These are phyloP conservation scores for Melanophora roralis DNA, from an alignment of 2,888 invertebrate genomes.

Conservation along the genomic window DNA sequence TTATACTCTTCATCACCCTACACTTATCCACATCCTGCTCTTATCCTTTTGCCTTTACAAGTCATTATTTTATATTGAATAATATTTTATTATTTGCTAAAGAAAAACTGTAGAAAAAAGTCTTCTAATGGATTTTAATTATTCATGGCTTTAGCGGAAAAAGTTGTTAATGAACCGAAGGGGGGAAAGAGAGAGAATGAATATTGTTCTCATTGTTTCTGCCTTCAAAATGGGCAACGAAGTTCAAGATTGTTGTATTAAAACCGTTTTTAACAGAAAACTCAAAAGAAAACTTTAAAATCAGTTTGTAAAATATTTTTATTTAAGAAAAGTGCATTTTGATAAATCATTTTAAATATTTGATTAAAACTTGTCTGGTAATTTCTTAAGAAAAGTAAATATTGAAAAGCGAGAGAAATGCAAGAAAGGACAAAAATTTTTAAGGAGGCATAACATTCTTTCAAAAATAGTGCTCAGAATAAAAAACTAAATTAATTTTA, in stretches of 20 bases:
- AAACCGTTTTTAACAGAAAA: conserved; percentile 9
- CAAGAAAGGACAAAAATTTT: background rate
- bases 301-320: background rate
- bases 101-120: background rate
- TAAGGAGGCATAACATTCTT: no score
- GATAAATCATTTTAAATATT: conserved; percentile 55
- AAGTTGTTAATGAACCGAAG: conserved; percentile 40
- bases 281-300: background rate
- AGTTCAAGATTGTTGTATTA: conserved; percentile 16
- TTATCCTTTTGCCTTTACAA: background rate
- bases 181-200: conserved; percentile 6
- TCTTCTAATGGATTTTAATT: conserved; percentile 59
- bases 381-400: background rate
- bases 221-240: background rate
- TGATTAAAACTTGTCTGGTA: conserved; percentile 46
- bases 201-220: background rate
- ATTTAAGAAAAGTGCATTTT: background rate
- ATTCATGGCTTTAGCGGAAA: conserved; percentile 50
- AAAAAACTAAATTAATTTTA: no score
- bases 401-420: background rate
- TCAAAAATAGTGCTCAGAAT: no score
- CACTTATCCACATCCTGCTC: background rate
- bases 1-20: background rate
- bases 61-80: conserved; percentile 37
- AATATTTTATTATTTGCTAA: conserved; percentile 24